Evolutionary conservation across 2,888 invertebrate genomes (phyloP), one percentile per base, ranked within the genome.

Genomic region (Elegia similella): DNA sequence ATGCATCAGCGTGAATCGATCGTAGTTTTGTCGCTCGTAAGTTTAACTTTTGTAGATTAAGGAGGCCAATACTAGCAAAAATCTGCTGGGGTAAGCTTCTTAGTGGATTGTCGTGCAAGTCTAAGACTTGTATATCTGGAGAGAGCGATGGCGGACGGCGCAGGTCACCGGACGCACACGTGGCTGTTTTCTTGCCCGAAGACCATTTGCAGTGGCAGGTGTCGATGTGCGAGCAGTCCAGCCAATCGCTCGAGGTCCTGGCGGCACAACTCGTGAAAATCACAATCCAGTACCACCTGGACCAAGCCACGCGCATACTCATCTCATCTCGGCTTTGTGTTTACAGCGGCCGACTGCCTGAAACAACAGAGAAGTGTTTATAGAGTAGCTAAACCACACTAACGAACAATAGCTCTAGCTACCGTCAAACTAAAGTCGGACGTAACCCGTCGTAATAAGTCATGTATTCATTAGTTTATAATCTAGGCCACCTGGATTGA

Each of bases 181-280:
- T 93, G 57, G 97, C 98, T 46, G 96, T 96, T 83, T 96, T 97
- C 87, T 98, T 98, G 62, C 97, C 97, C 62, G 95, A 96, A 46
- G 96, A 95, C 98, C 98, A 98, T 90, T 97, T 97, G 93, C 98
- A 98, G 74, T 95, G 94, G 84, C 98, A 98, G 71, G 95, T 95
- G 63, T 94, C 92, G 74, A 96, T 96, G 66, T 94, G 93, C 73
- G 97, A 96, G 86, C 97, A 97, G 85, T 96, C 96, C 55, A 96
- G 96, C 97, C 97, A 97, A 86, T 97, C 97, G 71, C 89, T 89
- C 70, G 88, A 88, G 59, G 89, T 90, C 80, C 88, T 85, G 62
- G 88, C 90, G 67, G 89, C 86, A 74, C 91, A 89, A 72, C 87
- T 86, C 72, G 88, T 88, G 78, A 91, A 81, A 80, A 91, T 86